These are phyloP conservation scores for Limnodromus scolopaceus DNA, from an alignment of 2,797 vertebrate genomes.

Conservation along the genomic window DNA sequence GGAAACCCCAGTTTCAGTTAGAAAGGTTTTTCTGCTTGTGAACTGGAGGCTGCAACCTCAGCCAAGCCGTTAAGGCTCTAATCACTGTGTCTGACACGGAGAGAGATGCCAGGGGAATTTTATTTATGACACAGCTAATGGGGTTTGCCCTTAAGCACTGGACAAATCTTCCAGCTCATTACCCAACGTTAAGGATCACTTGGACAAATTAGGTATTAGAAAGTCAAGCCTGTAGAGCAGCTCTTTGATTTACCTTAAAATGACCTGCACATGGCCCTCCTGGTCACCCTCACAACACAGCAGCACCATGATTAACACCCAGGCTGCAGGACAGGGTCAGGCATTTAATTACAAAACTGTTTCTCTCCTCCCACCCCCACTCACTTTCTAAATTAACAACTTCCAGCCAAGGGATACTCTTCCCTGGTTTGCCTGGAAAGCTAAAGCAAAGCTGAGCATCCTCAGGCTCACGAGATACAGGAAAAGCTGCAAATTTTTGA, in stretches of 20 bases:
- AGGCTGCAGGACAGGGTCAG: background rate
- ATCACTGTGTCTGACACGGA: background rate
- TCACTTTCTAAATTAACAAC: background rate
- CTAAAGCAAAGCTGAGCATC: background rate
- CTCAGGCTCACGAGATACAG: accelerated
- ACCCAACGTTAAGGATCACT: background rate
- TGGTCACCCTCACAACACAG: background rate
- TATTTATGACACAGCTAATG: background rate
- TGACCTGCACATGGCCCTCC: background rate
- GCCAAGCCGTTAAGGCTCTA: background rate
- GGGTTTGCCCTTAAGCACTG: background rate
- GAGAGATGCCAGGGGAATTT: background rate
- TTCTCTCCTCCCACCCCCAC: background rate
- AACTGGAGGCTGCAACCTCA: background rate
- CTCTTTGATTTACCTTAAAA: background rate
- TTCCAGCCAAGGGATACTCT: background rate
- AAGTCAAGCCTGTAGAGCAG: background rate
- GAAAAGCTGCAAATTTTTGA: background rate
- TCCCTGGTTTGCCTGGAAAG: background rate
- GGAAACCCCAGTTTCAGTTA: background rate
- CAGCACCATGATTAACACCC: background rate
- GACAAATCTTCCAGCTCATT: slow-evolving; percentile 24
- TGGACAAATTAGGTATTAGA: background rate
- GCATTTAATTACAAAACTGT: background rate
- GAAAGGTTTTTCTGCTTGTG: background rate